These are phyloP conservation scores for Diogma glabrata DNA, from an alignment of 2,888 invertebrate genomes.

Conservation along the genomic window DNA sequence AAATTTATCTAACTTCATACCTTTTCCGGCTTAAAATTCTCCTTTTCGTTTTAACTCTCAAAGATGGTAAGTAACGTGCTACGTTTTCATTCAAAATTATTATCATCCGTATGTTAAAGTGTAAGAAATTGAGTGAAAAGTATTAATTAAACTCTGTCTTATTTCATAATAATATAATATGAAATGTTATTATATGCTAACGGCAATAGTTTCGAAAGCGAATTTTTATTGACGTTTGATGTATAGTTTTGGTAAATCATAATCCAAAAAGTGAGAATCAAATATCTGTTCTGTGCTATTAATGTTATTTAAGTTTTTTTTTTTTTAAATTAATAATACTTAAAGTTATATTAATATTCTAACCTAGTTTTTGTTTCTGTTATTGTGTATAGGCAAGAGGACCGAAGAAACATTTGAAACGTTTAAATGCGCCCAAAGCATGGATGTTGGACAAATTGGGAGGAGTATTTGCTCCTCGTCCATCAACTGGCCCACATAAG, in stretches of 20 bases:
- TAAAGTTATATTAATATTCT: not conserved
- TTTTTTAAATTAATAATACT: not conserved
- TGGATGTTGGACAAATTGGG: constrained; percentile 99
- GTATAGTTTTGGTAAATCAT: not conserved
- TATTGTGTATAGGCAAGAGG: constrained; percentile 72
- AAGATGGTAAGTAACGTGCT: constrained; percentile 35
- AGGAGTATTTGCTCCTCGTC: constrained; percentile 95
- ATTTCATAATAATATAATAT: not conserved
- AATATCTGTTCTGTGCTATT: not conserved
- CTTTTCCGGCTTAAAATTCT: constrained; percentile 7
- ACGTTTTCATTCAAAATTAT: constrained; percentile 23
- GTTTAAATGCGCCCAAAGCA: constrained; percentile 97
- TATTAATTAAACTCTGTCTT: too few relatives aligned
- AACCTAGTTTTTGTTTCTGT: constrained; percentile 4
- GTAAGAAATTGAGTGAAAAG: not conserved
- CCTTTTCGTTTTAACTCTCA: constrained; percentile 20
- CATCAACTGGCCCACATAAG: constrained; percentile 96
- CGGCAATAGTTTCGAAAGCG: not conserved
- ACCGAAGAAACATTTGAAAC: constrained; percentile 99
- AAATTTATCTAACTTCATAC: constrained; percentile 1
- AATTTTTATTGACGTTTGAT: constrained; percentile 2
- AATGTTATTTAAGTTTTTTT: not conserved
- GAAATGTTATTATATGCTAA: not conserved
- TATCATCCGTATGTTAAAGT: constrained; percentile 22
- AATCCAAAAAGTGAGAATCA: not conserved